A percentile compares a stretch with the other conserved stretches of the same genome.
These are phyloP conservation scores for Orthonychiurus folsomi DNA, from an alignment of 2,888 invertebrate genomes.

Conservation along the genomic window DNA sequence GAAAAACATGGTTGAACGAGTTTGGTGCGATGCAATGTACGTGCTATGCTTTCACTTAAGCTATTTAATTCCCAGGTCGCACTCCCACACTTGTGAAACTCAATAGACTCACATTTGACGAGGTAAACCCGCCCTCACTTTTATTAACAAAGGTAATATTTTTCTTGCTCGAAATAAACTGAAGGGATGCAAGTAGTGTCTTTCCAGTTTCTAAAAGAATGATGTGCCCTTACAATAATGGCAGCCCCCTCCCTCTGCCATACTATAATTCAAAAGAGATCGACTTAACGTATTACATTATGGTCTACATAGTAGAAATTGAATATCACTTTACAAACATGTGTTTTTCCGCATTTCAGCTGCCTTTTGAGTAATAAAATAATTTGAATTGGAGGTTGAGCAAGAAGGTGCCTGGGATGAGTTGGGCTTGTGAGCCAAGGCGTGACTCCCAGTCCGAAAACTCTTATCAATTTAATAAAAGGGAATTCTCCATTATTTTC, in stretches of 20 bases:
- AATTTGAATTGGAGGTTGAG: too few relatives aligned
- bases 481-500: background rate
- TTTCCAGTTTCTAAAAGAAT: background rate
- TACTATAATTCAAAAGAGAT: background rate
- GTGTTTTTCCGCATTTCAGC: too few relatives aligned
- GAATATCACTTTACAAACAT: background rate
- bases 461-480: background rate
- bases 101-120: background rate
- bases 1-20: too few relatives aligned
- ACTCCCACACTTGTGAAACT: background rate
- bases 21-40: too few relatives aligned
- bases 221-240: too few relatives aligned
- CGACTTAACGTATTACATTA: background rate
- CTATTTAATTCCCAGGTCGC: background rate
- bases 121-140: background rate
- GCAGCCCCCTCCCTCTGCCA: too few relatives aligned
- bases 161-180: too few relatives aligned
- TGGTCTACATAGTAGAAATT: background rate
- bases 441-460: background rate
- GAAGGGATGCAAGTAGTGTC: background rate
- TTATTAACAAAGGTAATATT: background rate
- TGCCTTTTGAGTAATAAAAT: too few relatives aligned
- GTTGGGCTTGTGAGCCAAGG: too few relatives aligned
- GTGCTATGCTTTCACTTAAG: background rate
- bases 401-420: too few relatives aligned